phyloP scores from a whole-genome alignment of 2,797 vertebrate species.

The Pseudotriccus pelzelni region DNA sequence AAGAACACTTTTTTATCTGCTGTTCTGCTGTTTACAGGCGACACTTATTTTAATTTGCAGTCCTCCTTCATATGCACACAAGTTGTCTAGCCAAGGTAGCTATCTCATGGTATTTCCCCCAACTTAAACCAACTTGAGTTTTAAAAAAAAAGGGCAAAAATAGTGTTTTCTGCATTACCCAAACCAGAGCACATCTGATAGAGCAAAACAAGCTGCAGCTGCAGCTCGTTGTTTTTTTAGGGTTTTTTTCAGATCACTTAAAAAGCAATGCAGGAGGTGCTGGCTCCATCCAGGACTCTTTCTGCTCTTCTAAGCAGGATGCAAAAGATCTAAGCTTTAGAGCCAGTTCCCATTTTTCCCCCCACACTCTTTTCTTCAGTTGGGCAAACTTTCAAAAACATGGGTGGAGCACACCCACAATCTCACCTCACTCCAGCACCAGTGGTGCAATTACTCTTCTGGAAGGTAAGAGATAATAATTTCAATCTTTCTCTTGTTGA shows the following conservation, averaged over 20 bases:
- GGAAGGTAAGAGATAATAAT: not conserved
- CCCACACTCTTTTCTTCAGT: not conserved
- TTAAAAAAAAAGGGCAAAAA: not conserved
- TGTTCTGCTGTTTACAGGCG: not conserved
- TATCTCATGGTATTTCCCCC: not conserved
- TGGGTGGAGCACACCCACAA: not conserved
- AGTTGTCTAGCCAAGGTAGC: not conserved
- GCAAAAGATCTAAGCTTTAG: not conserved
- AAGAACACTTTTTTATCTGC: not conserved
- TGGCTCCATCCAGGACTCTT: not conserved
- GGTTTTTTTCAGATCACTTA: not conserved
- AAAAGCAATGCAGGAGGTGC: not conserved
- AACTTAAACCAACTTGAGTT: not conserved
- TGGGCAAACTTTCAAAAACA: not conserved
- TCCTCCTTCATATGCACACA: not conserved
- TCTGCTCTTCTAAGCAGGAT: not conserved
- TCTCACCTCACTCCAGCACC: not conserved
- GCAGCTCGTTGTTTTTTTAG: not conserved
- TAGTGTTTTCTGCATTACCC: not conserved
- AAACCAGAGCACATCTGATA: not conserved
- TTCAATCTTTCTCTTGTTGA: not conserved
- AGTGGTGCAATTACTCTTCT: not conserved
- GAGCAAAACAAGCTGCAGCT: not conserved
- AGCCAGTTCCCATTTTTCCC: rapidly evolving
- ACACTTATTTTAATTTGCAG: not conserved